phyloP scores from a whole-genome alignment of 1,140 invertebrate species.

The Cyclargus thomasi region DNA sequence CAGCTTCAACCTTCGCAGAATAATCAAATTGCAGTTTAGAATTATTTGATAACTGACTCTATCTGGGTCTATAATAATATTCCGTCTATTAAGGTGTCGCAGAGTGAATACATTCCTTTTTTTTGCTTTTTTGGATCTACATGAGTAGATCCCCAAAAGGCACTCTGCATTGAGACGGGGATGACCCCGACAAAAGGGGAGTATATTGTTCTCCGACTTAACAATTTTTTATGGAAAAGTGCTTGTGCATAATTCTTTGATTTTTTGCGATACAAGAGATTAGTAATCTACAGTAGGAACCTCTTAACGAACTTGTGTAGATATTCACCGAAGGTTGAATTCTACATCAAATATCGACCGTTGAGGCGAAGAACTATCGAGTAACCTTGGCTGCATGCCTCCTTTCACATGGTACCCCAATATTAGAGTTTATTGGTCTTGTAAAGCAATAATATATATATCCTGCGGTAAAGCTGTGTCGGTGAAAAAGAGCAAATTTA shows the following conservation, averaged over 20 bases:
- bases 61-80: too few species aligned
- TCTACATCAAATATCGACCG: slow-evolving; percentile 44
- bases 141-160: too few species aligned
- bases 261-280: too few species aligned
- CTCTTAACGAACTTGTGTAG: neutral
- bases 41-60: neutral
- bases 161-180: too few species aligned
- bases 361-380: slow-evolving; percentile 30
- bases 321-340: slow-evolving; percentile 2
- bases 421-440: slow-evolving; percentile 19
- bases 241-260: too few species aligned
- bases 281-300: too few species aligned
- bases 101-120: too few species aligned
- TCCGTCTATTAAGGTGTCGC: too few species aligned
- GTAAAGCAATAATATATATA: neutral
- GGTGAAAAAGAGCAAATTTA: neutral
- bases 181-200: too few species aligned
- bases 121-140: too few species aligned
- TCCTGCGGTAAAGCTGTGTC: neutral
- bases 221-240: too few species aligned
- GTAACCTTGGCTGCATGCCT: slow-evolving; percentile 52
- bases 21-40: neutral
- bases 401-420: slow-evolving; percentile 40
- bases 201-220: too few species aligned
- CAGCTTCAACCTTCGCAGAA: neutral